Evolutionary conservation across 2,797 vertebrate genomes (phyloP).

Genomic region (Pipistrellus pygmaeus): DNA sequence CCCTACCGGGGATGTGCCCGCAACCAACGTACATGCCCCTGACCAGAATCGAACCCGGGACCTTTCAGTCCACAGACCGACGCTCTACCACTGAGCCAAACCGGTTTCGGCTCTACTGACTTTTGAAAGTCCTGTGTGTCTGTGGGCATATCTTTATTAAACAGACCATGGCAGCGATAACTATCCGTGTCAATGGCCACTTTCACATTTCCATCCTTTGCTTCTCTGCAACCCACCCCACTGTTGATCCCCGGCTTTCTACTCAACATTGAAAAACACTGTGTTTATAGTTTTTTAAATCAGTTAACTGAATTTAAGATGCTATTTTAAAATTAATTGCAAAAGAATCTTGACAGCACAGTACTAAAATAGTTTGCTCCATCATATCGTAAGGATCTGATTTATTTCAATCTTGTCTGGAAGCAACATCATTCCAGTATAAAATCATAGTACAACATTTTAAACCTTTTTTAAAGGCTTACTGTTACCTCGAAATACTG

Average conservation of each 20-base stretch:
- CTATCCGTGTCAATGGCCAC: rapidly evolving
- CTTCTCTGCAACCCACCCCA: no score
- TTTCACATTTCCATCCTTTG: rapidly evolving
- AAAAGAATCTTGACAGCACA: background rate
- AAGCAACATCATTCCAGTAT: background rate
- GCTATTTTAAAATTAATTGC: background rate
- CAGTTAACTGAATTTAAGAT: background rate
- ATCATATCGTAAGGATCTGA: background rate
- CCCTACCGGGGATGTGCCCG: no score
- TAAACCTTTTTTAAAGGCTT: background rate
- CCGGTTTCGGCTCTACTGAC: background rate
- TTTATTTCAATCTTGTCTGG: background rate
- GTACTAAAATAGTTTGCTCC: background rate
- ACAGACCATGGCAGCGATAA: rapidly evolving
- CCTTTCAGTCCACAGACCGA: no score
- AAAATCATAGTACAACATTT: background rate
- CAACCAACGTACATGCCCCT: no score
- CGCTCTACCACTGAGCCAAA: no score
- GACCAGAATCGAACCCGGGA: no score
- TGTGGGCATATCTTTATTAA: background rate
- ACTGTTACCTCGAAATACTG: background rate
- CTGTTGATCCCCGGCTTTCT: background rate
- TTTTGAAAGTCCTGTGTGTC: background rate
- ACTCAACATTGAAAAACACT: background rate
- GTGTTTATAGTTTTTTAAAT: background rate